Evolutionary conservation across 2,888 invertebrate species (phyloP), one percentile per base, ranked within the genome.

Genomic region (Tachystola acroxantha): DNA sequence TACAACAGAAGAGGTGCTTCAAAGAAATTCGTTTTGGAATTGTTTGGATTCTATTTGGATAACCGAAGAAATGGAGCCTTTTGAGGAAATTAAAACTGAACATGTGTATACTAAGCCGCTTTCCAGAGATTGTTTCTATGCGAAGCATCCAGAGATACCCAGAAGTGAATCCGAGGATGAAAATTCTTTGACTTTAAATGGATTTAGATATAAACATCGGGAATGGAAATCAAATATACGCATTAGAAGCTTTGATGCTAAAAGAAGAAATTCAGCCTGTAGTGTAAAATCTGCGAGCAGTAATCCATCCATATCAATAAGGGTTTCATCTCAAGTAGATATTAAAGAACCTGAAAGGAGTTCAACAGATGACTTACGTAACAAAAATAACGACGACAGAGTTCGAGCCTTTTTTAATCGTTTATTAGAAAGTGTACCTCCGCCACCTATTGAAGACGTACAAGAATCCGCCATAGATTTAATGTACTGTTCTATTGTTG

Each of bases 101-200:
- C 65, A 81, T 39, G 38, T 62, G 20, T 85, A 66, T 49, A 38
- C 46, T 1, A 85, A 81, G 47, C 85, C 86, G 1, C 48, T 84
- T 1, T 63, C 84, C 10, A 74, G 74, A 54, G 86, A 85, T 41
- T 50, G 68, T 11, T 86, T 85, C 40, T 84, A 86, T 41, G 59
- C 78, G 0, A 81, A 71, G 44, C 66, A 65, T 43, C 84, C 84
- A 1, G 84, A 85, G 29, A 81, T 86, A 63, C 72, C 75, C 1
- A 64, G 84, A 57, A 85, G 86, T 46, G 84, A 84, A 55, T 85
- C 85, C 0, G 86, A 86, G 36, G 86, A 84, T 19, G 85, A 85
- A 44, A 75, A 63, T 38, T 70, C 81, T 1, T 43, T 82, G 25
- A 76, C 73, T 32, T 44, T 84, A 5, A 66, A 54, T 19, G 84